These are phyloP conservation scores for Centroberyx gerrardi DNA, from an alignment of 2,797 vertebrate species.

Conservation along the genomic window DNA sequence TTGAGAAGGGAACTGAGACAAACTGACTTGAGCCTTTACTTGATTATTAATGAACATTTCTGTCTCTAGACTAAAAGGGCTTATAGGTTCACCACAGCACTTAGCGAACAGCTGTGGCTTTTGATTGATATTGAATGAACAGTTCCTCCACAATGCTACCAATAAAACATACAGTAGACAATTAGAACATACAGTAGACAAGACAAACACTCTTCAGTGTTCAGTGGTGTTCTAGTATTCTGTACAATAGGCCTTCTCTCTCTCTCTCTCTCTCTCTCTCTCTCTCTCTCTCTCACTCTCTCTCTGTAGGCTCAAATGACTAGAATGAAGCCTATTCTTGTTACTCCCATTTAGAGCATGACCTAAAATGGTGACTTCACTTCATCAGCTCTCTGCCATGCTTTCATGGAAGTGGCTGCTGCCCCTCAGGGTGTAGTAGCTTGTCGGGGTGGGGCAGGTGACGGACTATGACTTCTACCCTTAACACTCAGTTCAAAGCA, in stretches of 20 bases:
- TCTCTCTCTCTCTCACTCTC: slow-evolving; percentile 11
- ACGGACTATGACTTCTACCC: slow-evolving; percentile 1
- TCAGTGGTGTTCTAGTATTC: slow-evolving; percentile 17
- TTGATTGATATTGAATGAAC: slow-evolving; percentile 35
- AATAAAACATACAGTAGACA: slow-evolving; percentile 52
- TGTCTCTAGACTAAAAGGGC: neutral
- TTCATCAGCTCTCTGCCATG: slow-evolving; percentile 69
- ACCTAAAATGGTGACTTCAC: slow-evolving; percentile 85
- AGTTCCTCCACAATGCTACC: slow-evolving; percentile 28
- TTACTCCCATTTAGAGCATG: slow-evolving; percentile 66
- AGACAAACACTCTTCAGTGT: slow-evolving; percentile 60
- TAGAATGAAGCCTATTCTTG: slow-evolving; percentile 82
- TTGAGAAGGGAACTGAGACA: neutral
- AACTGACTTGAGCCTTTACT: neutral
- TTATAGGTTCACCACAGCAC: neutral
- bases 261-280: slow-evolving; percentile 32
- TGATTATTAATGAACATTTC: slow-evolving; percentile 24
- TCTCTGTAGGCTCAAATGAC: slow-evolving; percentile 59
- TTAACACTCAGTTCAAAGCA: neutral
- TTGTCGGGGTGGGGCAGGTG: slow-evolving; percentile 62
- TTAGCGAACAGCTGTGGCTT: slow-evolving; percentile 4
- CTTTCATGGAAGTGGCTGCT: slow-evolving; percentile 50
- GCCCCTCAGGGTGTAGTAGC: slow-evolving; percentile 44
- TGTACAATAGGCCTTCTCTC: slow-evolving; percentile 64
- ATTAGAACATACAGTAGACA: slow-evolving; percentile 61